Conservation (phyloP, 2,888 invertebrate species). For the Malacosoma neustria region DNA sequence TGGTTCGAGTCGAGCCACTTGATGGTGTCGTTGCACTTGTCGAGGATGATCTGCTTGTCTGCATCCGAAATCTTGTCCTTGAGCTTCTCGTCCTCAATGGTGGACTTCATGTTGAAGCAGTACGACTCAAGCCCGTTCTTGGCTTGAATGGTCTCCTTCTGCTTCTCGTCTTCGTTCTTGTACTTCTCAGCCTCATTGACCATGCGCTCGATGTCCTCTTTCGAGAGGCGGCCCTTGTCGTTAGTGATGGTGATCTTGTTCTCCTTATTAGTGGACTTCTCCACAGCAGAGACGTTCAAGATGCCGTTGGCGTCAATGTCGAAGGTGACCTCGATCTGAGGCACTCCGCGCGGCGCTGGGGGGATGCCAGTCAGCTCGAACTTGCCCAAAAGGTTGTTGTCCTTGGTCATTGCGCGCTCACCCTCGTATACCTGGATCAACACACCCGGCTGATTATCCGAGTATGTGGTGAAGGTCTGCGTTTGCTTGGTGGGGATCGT, state of each 20-base stretch:
- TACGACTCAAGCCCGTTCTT: slow-evolving; percentile 93
- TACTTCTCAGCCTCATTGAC: slow-evolving; percentile 95
- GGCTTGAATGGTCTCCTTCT: slow-evolving; percentile 86
- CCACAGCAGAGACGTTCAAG: slow-evolving; percentile 93
- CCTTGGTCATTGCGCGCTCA: slow-evolving; percentile 96
- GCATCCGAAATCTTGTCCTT: slow-evolving; percentile 91
- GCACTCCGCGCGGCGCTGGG: slow-evolving; percentile 92
- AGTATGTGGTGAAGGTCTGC: slow-evolving; percentile 97
- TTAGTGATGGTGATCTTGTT: slow-evolving; percentile 94
- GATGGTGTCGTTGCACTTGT: slow-evolving; percentile 92
- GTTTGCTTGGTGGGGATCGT: slow-evolving; percentile 98
- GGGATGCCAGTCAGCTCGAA: slow-evolving; percentile 98
- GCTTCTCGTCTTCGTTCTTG: slow-evolving; percentile 89
- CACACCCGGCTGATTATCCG: slow-evolving; percentile 98
- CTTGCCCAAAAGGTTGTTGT: slow-evolving; percentile 96
- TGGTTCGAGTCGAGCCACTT: slow-evolving; percentile 89
- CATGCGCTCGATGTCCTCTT: slow-evolving; percentile 96
- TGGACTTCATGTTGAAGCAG: slow-evolving; percentile 96
- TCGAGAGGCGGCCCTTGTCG: slow-evolving; percentile 93
- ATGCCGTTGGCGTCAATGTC: slow-evolving; percentile 97
- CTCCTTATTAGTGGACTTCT: slow-evolving; percentile 94
- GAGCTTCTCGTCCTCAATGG: slow-evolving; percentile 95
- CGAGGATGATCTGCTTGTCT: slow-evolving; percentile 86
- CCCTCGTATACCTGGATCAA: slow-evolving; percentile 95
- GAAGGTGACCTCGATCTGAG: slow-evolving; percentile 91